Evolutionary conservation across 2,888 invertebrate genomes (phyloP).

Genomic region (Charanyca ferruginea): DNA sequence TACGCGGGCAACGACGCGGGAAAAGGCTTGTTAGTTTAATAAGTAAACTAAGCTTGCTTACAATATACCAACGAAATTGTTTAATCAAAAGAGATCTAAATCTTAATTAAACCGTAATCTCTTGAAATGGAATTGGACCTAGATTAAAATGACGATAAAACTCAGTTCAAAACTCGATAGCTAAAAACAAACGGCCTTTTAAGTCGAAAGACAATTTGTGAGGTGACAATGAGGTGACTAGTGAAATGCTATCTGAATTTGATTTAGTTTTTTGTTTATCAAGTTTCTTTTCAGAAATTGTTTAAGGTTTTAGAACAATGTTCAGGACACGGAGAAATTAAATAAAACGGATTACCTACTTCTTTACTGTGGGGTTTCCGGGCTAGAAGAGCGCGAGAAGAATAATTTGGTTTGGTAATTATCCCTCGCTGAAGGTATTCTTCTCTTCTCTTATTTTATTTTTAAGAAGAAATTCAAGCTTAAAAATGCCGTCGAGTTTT

Average conservation of each 20-base stretch:
- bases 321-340: background rate
- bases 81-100: constrained; percentile 8
- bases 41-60: background rate
- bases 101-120: constrained; percentile 19
- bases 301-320: background rate
- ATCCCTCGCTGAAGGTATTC: too few species aligned
- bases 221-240: background rate
- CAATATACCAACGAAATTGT: background rate
- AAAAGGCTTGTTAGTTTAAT: background rate
- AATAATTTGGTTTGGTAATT: too few species aligned
- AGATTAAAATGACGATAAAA: constrained; percentile 12
- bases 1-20: too few species aligned
- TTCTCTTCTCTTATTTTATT: too few species aligned
- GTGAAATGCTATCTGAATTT: background rate
- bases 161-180: constrained; percentile 8
- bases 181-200: background rate
- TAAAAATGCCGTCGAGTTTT: too few species aligned
- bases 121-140: constrained; percentile 13
- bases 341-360: background rate
- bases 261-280: background rate
- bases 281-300: too few species aligned
- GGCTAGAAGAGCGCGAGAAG: too few species aligned
- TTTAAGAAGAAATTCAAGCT: too few species aligned
- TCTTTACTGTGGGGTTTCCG: too few species aligned
- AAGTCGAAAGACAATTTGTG: constrained; percentile 8